phyloP scores from a whole-genome alignment of 30 jellyfish, hydroid and myxozoan species.

The Aurelia sp. region DNA sequence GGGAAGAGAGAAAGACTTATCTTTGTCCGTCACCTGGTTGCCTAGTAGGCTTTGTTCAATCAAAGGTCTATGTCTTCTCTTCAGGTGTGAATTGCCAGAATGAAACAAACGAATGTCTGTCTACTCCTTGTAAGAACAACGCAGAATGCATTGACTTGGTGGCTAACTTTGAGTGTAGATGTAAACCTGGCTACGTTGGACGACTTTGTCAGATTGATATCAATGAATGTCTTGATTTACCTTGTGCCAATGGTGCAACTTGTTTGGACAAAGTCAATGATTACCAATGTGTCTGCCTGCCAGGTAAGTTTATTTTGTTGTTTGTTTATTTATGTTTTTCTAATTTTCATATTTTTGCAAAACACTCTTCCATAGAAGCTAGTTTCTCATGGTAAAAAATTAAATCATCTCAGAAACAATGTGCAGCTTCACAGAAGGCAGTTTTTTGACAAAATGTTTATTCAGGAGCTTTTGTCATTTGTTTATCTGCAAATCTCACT shows the following conservation, averaged over 20 bases:
- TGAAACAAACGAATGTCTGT: slow-evolving; percentile 84
- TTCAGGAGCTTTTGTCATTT: too few species aligned
- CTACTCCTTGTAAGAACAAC: slow-evolving; percentile 78
- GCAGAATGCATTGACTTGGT: slow-evolving; percentile 80
- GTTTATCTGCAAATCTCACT: too few species aligned
- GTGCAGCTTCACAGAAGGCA: too few species aligned
- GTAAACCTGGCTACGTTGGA: slow-evolving; percentile 85
- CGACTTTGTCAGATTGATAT: slow-evolving; percentile 73
- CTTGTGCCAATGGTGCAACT: slow-evolving; percentile 80
- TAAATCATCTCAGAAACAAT: too few species aligned
- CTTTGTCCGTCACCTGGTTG: too few species aligned
- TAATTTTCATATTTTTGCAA: not conserved
- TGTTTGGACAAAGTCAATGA: slow-evolving; percentile 84
- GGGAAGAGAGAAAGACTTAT: too few species aligned
- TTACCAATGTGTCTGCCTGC: slow-evolving; percentile 72
- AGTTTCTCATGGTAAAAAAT: not conserved
- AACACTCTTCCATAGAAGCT: not conserved
- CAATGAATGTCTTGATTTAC: slow-evolving; percentile 77
- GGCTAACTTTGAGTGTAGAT: slow-evolving; percentile 68
- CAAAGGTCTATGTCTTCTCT: not conserved
- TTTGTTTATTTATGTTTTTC: not conserved
- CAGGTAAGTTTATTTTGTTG: slow-evolving; percentile 48
- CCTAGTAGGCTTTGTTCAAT: too few species aligned
- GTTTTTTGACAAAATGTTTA: too few species aligned
- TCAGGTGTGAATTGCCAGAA: slow-evolving; percentile 76